These are phyloP conservation scores for Chloroclysta siterata DNA, from an alignment of 2,888 invertebrate species.

Conservation along the genomic window DNA sequence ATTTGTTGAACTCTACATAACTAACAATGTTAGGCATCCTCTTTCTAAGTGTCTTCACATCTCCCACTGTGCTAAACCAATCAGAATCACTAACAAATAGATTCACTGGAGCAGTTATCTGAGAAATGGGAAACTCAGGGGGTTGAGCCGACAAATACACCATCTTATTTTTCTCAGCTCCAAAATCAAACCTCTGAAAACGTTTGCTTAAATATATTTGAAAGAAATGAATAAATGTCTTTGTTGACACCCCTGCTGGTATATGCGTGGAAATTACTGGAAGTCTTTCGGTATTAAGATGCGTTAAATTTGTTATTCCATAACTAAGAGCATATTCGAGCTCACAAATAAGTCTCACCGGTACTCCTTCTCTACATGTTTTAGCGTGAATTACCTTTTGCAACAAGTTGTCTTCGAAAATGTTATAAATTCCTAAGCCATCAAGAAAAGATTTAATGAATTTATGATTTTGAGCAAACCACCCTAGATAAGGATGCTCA, in stretches of 20 bases:
- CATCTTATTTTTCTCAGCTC: slow-evolving; percentile 51
- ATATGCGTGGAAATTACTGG: slow-evolving; percentile 69
- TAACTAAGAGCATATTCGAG: slow-evolving; percentile 63
- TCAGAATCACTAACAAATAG: slow-evolving; percentile 68
- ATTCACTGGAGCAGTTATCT: slow-evolving; percentile 60
- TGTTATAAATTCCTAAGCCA: slow-evolving; percentile 59
- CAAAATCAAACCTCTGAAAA: slow-evolving; percentile 70
- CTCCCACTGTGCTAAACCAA: slow-evolving; percentile 65
- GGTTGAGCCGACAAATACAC: slow-evolving; percentile 57
- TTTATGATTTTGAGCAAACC: slow-evolving; percentile 55
- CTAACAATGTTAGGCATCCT: slow-evolving; percentile 58
- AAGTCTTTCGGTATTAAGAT: slow-evolving; percentile 59
- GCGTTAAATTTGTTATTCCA: slow-evolving; percentile 60
- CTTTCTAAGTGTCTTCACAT: slow-evolving; percentile 55
- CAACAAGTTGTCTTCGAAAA: slow-evolving; percentile 58
- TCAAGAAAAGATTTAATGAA: slow-evolving; percentile 51
- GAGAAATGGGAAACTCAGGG: slow-evolving; percentile 64
- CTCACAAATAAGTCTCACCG: slow-evolving; percentile 60
- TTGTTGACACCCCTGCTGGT: slow-evolving; percentile 67
- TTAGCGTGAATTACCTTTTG: slow-evolving; percentile 58
- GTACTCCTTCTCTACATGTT: slow-evolving; percentile 56
- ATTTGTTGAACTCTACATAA: slow-evolving; percentile 57
- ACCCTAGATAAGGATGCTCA: slow-evolving; percentile 60
- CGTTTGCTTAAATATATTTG: slow-evolving; percentile 64
- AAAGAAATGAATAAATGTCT: slow-evolving; percentile 68